These are phyloP conservation scores for Heliconius ismenius DNA, from an alignment of 2,888 invertebrate species.

Conservation along the genomic window DNA sequence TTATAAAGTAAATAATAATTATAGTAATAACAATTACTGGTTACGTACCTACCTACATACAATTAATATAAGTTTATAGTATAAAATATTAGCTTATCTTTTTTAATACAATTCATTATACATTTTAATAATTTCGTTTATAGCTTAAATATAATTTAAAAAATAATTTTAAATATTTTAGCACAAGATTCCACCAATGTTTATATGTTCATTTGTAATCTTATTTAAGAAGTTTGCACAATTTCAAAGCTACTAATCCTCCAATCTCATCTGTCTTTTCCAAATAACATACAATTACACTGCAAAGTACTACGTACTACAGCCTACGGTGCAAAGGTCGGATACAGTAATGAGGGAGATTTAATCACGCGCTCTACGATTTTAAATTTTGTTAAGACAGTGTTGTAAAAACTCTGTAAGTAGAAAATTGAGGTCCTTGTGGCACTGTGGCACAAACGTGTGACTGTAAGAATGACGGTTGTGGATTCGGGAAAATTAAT, in stretches of 20 bases:
- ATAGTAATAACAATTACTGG: not conserved
- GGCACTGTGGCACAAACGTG: too few species aligned
- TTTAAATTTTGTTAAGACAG: not conserved
- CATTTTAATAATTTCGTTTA: too few species aligned
- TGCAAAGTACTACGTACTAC: slow-evolving; percentile 21
- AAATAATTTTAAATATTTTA: not conserved
- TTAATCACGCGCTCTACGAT: slow-evolving; percentile 11
- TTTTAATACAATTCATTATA: too few species aligned
- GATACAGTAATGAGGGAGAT: slow-evolving; percentile 26
- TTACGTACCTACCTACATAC: not conserved
- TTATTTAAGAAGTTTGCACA: slow-evolving; percentile 18
- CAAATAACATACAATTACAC: slow-evolving; percentile 29
- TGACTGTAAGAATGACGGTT: too few species aligned
- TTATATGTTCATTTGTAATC: not conserved
- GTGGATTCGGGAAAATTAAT: too few species aligned
- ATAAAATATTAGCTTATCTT: too few species aligned
- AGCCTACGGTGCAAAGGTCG: slow-evolving; percentile 25
- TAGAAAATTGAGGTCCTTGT: too few species aligned
- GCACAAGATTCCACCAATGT: not conserved
- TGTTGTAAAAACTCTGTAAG: not conserved
- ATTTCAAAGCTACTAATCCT: slow-evolving; percentile 13
- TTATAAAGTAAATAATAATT: not conserved
- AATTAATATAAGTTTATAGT: too few species aligned
- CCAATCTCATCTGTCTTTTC: slow-evolving; percentile 24
- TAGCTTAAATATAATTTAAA: not conserved